A percentile compares a stretch with the other conserved stretches of the same genome.
Evolutionary conservation across 2,888 invertebrate genomes (phyloP).

Genomic region (Limnephilus rhombicus): DNA sequence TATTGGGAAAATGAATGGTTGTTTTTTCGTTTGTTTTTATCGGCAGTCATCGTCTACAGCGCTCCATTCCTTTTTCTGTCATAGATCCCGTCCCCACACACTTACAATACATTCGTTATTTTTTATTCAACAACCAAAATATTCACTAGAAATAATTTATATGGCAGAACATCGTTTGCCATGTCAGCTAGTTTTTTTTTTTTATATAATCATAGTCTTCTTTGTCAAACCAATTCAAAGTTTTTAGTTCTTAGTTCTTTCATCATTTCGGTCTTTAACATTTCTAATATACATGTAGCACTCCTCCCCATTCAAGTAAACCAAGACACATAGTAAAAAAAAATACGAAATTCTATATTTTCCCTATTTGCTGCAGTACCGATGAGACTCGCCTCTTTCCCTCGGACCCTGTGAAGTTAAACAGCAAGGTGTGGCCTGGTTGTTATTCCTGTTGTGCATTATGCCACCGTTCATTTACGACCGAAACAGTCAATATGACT

Average conservation of each 20-base stretch:
- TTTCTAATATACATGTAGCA: not conserved
- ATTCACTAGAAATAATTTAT: too few species aligned
- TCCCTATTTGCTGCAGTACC: not conserved
- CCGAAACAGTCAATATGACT: slow-evolving; percentile 19
- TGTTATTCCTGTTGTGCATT: slow-evolving; percentile 42
- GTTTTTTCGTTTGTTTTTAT: too few species aligned
- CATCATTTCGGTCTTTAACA: not conserved
- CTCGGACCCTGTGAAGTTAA: not conserved
- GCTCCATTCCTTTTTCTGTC: too few species aligned
- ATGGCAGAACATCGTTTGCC: too few species aligned
- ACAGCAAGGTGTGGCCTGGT: not conserved
- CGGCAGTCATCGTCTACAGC: too few species aligned
- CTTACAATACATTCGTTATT: too few species aligned
- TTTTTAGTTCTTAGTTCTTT: not conserved
- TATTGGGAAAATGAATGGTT: too few species aligned
- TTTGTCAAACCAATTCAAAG: not conserved
- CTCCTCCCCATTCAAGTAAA: slow-evolving; percentile 8
- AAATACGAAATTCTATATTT: not conserved
- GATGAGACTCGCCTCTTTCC: not conserved
- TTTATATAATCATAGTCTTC: not conserved
- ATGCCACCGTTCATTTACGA: slow-evolving; percentile 46
- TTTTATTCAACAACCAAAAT: too few species aligned
- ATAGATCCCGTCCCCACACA: too few species aligned
- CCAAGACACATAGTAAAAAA: slow-evolving; percentile 10
- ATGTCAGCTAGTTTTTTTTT: too few species aligned